Evolutionary conservation across 2,113 vertebrate species (phyloP).

Genomic region (Hemiprocne comata): DNA sequence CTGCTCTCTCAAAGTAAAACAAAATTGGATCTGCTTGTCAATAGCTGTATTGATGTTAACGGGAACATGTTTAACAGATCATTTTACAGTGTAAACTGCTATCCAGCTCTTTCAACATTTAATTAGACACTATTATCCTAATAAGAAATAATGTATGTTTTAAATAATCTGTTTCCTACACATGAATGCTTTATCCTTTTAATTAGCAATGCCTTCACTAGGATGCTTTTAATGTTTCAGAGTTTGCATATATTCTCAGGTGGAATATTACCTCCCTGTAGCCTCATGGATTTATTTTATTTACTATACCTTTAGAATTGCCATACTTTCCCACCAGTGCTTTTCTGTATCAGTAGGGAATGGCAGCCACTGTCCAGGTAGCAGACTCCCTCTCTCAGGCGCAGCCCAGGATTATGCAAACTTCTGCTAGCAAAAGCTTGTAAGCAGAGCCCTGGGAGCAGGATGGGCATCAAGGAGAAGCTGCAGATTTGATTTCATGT

Average conservation of each 20-base stretch:
- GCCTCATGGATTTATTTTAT: conserved; percentile 25
- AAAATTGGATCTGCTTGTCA: conserved; percentile 75
- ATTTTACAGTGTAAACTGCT: conserved; percentile 69
- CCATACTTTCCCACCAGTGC: neutral
- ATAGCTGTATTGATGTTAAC: conserved; percentile 66
- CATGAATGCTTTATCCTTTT: conserved; percentile 3
- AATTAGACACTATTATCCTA: conserved; percentile 60
- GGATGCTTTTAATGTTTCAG: conserved; percentile 49
- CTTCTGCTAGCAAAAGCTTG: neutral
- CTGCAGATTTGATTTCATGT: neutral
- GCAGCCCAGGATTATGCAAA: neutral
- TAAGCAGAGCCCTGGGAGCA: neutral
- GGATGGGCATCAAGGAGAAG: neutral
- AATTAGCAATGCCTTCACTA: neutral
- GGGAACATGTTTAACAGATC: conserved; percentile 68
- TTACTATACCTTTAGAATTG: neutral
- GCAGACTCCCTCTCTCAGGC: neutral
- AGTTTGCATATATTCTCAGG: conserved; percentile 48
- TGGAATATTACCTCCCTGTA: neutral
- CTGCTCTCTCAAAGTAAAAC: conserved; percentile 70
- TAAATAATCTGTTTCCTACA: conserved; percentile 23
- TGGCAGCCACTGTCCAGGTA: neutral
- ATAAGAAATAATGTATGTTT: conserved; percentile 53
- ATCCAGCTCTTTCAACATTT: conserved; percentile 63
- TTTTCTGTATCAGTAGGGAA: neutral